Percentiles rank a stretch among this genome's conserved stretches.
These are phyloP conservation scores for Eumeta japonica DNA, from an alignment of 1,140 invertebrate species.

Conservation along the genomic window DNA sequence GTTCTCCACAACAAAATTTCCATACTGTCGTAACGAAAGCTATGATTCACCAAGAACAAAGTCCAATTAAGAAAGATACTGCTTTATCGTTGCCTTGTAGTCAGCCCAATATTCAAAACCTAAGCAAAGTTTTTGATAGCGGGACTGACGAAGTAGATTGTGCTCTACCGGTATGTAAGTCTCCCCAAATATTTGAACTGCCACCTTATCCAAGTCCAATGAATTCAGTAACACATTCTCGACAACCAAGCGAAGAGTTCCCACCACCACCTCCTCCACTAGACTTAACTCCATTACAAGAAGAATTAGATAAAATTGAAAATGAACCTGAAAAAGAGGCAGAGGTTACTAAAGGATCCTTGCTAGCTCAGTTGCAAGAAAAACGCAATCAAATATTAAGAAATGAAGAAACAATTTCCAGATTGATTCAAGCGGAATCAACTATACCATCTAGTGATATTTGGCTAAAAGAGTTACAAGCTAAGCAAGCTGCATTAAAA, in stretches of 20 bases:
- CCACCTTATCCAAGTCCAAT: constrained; percentile 79
- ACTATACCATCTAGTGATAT: constrained; percentile 57
- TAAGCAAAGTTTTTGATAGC: constrained; percentile 43
- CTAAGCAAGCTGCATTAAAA: constrained; percentile 70
- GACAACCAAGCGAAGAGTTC: constrained; percentile 85
- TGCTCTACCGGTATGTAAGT: constrained; percentile 33
- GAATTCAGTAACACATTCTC: constrained; percentile 73
- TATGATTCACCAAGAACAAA: constrained; percentile 79
- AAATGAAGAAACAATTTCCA: constrained; percentile 41
- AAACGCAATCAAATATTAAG: constrained; percentile 71
- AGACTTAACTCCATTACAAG: constrained; percentile 62
- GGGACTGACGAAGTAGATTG: constrained; percentile 64
- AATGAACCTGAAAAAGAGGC: constrained; percentile 34
- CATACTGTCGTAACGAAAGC: constrained; percentile 74
- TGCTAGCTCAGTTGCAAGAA: constrained; percentile 73
- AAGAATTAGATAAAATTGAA: constrained; percentile 56
- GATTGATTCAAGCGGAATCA: constrained; percentile 29
- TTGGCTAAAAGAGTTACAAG: constrained; percentile 77
- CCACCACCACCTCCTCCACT: constrained; percentile 80
- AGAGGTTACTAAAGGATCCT: constrained; percentile 45
- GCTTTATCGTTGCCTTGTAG: constrained; percentile 24
- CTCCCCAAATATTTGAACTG: constrained; percentile 59
- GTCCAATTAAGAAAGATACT: constrained; percentile 60
- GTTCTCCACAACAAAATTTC: constrained; percentile 44
- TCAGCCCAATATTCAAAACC: constrained; percentile 44